phyloP scores from a whole-genome alignment of 2,797 vertebrate species.

The Pristis pectinata region DNA sequence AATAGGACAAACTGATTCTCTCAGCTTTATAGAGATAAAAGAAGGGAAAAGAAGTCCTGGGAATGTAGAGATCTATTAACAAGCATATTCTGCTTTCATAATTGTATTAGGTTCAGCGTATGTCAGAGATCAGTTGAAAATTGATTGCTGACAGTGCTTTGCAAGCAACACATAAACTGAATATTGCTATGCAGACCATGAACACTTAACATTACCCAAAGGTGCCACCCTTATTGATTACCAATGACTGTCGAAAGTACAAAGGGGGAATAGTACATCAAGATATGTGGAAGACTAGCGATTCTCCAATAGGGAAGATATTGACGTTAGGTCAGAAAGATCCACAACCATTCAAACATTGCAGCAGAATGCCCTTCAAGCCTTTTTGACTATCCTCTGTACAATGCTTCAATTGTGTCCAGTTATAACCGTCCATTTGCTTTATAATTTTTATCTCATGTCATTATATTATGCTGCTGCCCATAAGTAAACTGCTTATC shows the following conservation, averaged over 20 bases:
- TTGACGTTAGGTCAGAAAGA: constrained; percentile 15
- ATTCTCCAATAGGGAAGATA: neutral
- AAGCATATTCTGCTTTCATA: neutral
- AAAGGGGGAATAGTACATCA: neutral
- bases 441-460: constrained; percentile 44
- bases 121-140: constrained; percentile 10
- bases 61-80: neutral
- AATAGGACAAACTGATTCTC: neutral
- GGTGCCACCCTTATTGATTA: constrained; percentile 12
- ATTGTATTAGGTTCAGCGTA: neutral
- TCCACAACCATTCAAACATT: neutral
- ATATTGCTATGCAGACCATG: constrained; percentile 20
- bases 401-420: constrained; percentile 48
- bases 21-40: neutral
- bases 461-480: constrained; percentile 44
- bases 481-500: constrained; percentile 48
- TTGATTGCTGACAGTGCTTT: neutral
- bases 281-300: constrained; percentile 10
- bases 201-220: constrained; percentile 7
- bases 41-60: no score
- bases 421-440: constrained; percentile 51
- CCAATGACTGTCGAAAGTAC: constrained; percentile 18
- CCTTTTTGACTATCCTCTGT: constrained; percentile 44
- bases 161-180: neutral
- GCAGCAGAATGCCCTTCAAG: constrained; percentile 47